A percentile compares a stretch with the other conserved stretches of the same genome.
These are phyloP conservation scores for Anas bernieri DNA, from an alignment of 2,797 vertebrate genomes.

Conservation along the genomic window DNA sequence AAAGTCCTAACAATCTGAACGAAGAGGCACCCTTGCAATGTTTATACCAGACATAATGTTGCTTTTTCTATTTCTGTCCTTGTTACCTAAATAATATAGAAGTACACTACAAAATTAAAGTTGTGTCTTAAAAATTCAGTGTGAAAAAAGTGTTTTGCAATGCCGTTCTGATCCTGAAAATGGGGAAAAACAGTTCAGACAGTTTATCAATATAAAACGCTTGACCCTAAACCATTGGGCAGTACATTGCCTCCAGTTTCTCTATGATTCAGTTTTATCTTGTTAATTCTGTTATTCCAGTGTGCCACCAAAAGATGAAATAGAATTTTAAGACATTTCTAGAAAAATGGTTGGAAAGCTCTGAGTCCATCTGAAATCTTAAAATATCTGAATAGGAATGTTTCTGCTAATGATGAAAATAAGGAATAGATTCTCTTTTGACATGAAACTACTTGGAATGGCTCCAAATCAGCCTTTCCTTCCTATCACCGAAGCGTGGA, in stretches of 20 bases:
- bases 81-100: not conserved
- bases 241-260: not conserved
- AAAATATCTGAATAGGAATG: not conserved
- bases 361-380: not conserved
- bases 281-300: not conserved
- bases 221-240: not conserved
- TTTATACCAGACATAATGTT: rapidly evolving
- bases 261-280: not conserved
- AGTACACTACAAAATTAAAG: not conserved
- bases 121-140: not conserved
- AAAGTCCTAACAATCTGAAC: not conserved
- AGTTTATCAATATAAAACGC: not conserved
- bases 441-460: not conserved
- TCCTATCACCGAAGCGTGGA: not conserved
- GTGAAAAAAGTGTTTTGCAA: not conserved
- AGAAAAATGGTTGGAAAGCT: not conserved
- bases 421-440: not conserved
- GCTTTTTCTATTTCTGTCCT: not conserved
- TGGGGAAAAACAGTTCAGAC: not conserved
- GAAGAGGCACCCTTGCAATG: not conserved
- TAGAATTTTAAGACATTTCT: not conserved
- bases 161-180: not conserved
- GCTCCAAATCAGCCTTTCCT: not conserved
- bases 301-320: not conserved
- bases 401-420: not conserved